Evolutionary conservation across 2,113 vertebrate genomes (phyloP).

Genomic region (Phylloscopus trochilus): DNA sequence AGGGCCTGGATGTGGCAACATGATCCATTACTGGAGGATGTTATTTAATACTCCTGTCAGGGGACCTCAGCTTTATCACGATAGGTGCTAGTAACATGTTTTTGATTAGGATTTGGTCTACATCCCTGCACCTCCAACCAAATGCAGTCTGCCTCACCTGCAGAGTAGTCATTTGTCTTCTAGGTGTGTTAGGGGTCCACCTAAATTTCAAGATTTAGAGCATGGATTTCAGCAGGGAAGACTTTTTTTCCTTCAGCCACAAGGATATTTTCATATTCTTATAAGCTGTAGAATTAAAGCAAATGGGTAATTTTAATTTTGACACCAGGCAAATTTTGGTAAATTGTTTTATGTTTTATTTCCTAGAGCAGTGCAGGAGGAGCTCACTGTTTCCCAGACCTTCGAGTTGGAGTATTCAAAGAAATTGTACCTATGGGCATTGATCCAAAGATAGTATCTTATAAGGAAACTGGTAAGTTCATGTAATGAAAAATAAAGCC

Average conservation of each 20-base stretch:
- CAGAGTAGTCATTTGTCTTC: neutral
- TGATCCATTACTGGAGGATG: neutral
- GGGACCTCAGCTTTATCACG: neutral
- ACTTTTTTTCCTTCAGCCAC: neutral
- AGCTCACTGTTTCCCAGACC: slow-evolving; percentile 86
- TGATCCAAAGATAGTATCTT: slow-evolving; percentile 83
- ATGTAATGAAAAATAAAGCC: neutral
- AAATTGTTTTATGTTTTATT: slow-evolving; percentile 29
- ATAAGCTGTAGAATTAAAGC: neutral
- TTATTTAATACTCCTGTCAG: neutral
- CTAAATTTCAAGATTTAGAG: neutral
- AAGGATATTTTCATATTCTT: neutral
- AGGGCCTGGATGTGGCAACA: neutral
- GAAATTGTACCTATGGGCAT: slow-evolving; percentile 97
- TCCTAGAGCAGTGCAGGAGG: slow-evolving; percentile 87
- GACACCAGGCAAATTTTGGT: neutral
- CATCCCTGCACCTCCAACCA: neutral
- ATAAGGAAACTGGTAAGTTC: slow-evolving; percentile 85
- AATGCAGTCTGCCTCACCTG: neutral
- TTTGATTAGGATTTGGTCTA: neutral
- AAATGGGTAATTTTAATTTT: neutral
- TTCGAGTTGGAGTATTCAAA: slow-evolving; percentile 88
- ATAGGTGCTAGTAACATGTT: neutral
- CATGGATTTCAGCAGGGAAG: neutral
- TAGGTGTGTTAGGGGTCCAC: accelerated